Evolutionary conservation across 2,888 invertebrate genomes (phyloP).

Genomic region (Netelia melanura): DNA sequence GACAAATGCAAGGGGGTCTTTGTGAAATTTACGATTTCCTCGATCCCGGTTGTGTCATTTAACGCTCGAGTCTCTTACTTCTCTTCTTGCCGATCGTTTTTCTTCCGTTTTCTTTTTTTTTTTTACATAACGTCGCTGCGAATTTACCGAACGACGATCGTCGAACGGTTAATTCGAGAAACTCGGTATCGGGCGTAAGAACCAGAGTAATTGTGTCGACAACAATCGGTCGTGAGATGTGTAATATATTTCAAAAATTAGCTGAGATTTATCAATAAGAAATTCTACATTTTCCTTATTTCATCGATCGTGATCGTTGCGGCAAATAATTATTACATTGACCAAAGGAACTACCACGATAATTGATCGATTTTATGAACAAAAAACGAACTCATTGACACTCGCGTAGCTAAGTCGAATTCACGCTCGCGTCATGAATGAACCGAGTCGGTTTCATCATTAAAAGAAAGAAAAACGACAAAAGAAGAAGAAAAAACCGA

Average conservation of each 20-base stretch:
- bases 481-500: constrained; percentile 6
- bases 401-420: too few relatives aligned
- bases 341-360: too few relatives aligned
- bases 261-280: background rate
- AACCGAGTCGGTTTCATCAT: constrained; percentile 51
- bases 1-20: constrained; percentile 78
- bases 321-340: too few relatives aligned
- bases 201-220: background rate
- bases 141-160: constrained; percentile 16
- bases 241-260: too few relatives aligned
- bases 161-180: constrained; percentile 4
- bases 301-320: too few relatives aligned
- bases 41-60: constrained; percentile 77
- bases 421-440: constrained; percentile 44
- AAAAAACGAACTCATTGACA: too few relatives aligned
- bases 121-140: background rate
- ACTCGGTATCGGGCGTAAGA: background rate
- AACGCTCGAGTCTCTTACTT: constrained; percentile 10
- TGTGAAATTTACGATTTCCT: constrained; percentile 79
- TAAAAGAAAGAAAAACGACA: constrained; percentile 20
- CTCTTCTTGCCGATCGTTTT: constrained; percentile 20
- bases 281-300: too few relatives aligned
- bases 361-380: too few relatives aligned
- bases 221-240: constrained; percentile 7
- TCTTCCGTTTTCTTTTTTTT: background rate